These are phyloP conservation scores for Saturnia pavonia DNA, from an alignment of 2,888 invertebrate species.

Conservation along the genomic window DNA sequence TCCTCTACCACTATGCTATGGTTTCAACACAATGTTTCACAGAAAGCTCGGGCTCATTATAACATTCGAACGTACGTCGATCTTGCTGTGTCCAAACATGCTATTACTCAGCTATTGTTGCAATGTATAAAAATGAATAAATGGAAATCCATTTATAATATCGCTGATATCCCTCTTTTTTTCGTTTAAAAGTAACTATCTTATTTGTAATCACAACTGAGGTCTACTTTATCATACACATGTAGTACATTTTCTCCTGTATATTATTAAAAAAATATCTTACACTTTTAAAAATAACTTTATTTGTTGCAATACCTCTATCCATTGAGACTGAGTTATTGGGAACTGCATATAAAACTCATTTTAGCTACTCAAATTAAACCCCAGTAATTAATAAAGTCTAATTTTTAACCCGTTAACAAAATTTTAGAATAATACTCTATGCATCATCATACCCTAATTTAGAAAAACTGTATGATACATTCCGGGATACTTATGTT, in stretches of 20 bases:
- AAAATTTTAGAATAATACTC: neutral
- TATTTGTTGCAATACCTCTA: conserved; percentile 31
- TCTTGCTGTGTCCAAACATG: too few species aligned
- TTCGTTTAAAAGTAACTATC: too few species aligned
- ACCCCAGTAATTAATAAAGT: neutral
- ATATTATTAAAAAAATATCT: neutral
- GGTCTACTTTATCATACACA: neutral
- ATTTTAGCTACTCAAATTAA: neutral
- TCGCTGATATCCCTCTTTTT: too few species aligned
- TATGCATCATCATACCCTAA: neutral
- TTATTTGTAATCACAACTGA: too few species aligned
- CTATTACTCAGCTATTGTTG: too few species aligned
- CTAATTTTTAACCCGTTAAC: neutral
- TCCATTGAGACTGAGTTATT: conserved; percentile 47
- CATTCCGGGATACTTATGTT: too few species aligned
- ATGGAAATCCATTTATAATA: too few species aligned
- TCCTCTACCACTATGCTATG: too few species aligned
- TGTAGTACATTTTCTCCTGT: neutral
- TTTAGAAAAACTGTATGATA: neutral
- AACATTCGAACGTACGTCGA: too few species aligned
- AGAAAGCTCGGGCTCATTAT: too few species aligned
- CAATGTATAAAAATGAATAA: too few species aligned
- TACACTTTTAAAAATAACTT: neutral
- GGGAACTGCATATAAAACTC: conserved; percentile 40
- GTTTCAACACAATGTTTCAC: too few species aligned